A percentile compares a stretch with the other conserved stretches of the same genome.
phyloP scores from a whole-genome alignment of 1,140 invertebrate species.

The Zaprionus gabonicus region DNA sequence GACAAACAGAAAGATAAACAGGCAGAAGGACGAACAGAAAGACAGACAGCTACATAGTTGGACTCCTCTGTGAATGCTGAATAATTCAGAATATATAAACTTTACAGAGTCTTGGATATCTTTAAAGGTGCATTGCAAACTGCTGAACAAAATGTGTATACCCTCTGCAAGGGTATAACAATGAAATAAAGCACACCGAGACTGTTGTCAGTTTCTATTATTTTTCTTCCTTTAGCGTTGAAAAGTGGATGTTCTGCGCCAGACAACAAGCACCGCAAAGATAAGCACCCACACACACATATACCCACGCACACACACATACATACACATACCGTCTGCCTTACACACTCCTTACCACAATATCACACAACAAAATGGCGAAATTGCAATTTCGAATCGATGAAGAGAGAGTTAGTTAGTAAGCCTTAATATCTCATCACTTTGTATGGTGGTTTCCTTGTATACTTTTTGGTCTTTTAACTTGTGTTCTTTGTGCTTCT shows the following conservation, averaged over 20 bases:
- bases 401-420: constrained; percentile 39
- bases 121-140: too few species aligned
- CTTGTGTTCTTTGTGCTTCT: constrained; percentile 81
- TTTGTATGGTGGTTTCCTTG: constrained; percentile 58
- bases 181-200: background rate
- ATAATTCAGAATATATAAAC: too few species aligned
- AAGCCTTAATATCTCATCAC: constrained; percentile 15
- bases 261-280: constrained; percentile 39
- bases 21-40: too few species aligned
- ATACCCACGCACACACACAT: constrained; percentile 14
- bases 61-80: too few species aligned
- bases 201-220: constrained; percentile 10
- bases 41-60: too few species aligned
- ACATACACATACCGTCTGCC: background rate
- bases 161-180: background rate
- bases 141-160: too few species aligned
- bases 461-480: constrained; percentile 78
- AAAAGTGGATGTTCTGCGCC: constrained; percentile 13
- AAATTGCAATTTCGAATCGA: constrained; percentile 60
- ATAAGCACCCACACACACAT: constrained; percentile 13
- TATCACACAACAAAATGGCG: constrained; percentile 48
- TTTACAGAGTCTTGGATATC: too few species aligned
- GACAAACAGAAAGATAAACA: too few species aligned
- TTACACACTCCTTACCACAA: background rate
- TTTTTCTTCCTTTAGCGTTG: background rate